Base-by-base conservation (phyloP, 1,140 invertebrate species). In the Drosophila quadrilineata region DNA sequence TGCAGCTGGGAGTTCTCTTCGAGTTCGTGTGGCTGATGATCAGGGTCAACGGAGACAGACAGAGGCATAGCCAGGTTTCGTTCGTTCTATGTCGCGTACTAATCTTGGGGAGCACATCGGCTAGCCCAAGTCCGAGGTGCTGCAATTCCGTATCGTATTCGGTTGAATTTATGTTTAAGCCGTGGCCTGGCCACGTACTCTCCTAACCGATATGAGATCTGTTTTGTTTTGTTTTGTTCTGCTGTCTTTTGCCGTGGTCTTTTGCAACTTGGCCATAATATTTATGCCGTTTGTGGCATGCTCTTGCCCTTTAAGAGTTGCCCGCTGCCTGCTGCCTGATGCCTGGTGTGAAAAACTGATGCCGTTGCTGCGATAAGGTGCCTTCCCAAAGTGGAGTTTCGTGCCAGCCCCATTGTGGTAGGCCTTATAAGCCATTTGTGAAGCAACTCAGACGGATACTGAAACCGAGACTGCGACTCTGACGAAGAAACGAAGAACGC, bases 291-390 rank as follows among this genome's bases (percentile, higher is more conserved):
- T 79, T 79, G 75, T 77, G 75, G 48, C 74, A n/a, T 62, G 74
- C 38, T 56, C 21, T 28, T 45, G 29, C 46, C 36, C 52, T 54
- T 54, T 54, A n/a, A n/a, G 35, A 53, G 24, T 16, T 35, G 53
- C 26, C 36, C 46, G 43, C 21, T 12, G 35, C 6, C 48, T 56
- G 65, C 59, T 45, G 33, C 12, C 49, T 38, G 17, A 17, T 22
- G 75, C 65, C 59, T 87, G 84, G 82, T 87, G 82, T 87, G 82
- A 87, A 87, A 72, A 86, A 87, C 76, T 87, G 82, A 87, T 87
- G 76, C 82, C 82, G 76, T 76, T 72, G 82, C 57, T 56, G 63
- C 72, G 80, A 87, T 87, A 87, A 87, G 82, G 67, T 77, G 71
- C 76, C 75, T 75, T 80, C 71, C 67, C 63, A 80, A 80, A 80